These are phyloP conservation scores for Thunnus thynnus DNA, from an alignment of 2,113 vertebrate species.

Conservation along the genomic window DNA sequence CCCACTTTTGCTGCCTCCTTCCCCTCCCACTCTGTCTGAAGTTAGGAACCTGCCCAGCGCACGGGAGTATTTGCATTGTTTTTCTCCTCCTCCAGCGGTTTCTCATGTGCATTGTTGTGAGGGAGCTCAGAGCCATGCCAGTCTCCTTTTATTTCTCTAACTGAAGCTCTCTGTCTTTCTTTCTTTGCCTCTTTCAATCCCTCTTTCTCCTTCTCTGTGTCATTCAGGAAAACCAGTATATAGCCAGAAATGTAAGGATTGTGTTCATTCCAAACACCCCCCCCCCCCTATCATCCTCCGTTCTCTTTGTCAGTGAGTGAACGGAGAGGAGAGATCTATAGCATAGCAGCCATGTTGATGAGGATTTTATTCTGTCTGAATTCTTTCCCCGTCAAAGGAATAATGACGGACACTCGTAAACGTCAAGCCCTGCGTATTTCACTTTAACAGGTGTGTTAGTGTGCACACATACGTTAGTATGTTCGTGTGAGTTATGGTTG, in stretches of 20 bases:
- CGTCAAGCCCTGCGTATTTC: conserved; percentile 60
- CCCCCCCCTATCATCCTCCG: background rate
- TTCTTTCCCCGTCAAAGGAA: conserved; percentile 69
- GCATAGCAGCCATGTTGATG: conserved; percentile 63
- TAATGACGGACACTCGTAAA: conserved; percentile 74
- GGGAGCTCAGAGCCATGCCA: conserved; percentile 51
- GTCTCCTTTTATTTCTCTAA: conserved; percentile 40
- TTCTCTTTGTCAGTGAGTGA: conserved; percentile 60
- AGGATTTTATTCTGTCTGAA: conserved; percentile 72
- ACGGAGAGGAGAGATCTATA: conserved; percentile 62
- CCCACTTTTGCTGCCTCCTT: background rate
- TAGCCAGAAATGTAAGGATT: conserved; percentile 57
- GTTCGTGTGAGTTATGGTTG: conserved; percentile 60
- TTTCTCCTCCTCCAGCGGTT: conserved; percentile 34
- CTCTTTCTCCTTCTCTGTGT: conserved; percentile 39
- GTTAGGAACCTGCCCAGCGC: conserved; percentile 33
- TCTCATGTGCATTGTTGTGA: conserved; percentile 43
- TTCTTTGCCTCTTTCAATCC: conserved; percentile 24
- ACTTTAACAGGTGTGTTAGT: conserved; percentile 51
- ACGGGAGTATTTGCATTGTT: conserved; percentile 37
- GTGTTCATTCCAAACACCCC: conserved; percentile 42
- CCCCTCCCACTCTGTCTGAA: conserved; percentile 26
- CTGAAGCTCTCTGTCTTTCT: conserved; percentile 34
- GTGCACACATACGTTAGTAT: conserved; percentile 7
- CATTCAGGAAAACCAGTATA: conserved; percentile 40